Percentiles rank a stretch among this genome's conserved stretches.
These are phyloP conservation scores for Nycticryphes semicollaris DNA, from an alignment of 2,113 vertebrate genomes.

Conservation along the genomic window DNA sequence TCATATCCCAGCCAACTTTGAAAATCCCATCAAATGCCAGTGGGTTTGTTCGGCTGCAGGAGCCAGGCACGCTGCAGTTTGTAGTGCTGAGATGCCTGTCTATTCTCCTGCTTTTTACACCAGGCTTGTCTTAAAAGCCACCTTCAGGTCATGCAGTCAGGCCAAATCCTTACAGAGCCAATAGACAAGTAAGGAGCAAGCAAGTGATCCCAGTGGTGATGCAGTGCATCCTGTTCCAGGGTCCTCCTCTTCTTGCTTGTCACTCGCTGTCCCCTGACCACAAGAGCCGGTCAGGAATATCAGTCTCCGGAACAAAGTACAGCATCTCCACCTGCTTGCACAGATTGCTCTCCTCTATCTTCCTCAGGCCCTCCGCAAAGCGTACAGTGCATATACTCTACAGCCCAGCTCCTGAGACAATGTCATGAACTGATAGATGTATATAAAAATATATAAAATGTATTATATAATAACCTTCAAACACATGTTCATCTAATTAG, in stretches of 20 bases:
- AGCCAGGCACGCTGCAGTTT: background rate
- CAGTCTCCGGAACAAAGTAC: background rate
- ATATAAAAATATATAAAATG: too few relatives aligned
- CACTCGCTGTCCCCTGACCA: background rate
- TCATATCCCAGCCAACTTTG: background rate
- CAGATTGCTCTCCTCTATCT: background rate
- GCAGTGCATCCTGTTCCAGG: background rate
- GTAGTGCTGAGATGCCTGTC: background rate
- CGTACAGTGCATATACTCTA: background rate
- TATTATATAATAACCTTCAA: background rate
- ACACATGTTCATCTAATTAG: background rate
- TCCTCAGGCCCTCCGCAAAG: background rate
- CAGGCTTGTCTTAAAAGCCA: background rate
- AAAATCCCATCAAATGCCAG: background rate
- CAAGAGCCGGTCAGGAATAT: background rate
- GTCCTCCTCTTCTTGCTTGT: background rate
- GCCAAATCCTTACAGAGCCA: background rate
- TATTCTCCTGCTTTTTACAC: background rate
- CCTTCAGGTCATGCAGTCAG: background rate
- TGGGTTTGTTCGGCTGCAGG: background rate
- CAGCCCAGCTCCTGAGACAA: background rate
- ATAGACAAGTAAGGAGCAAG: background rate
- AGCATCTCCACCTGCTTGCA: background rate
- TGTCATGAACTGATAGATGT: background rate
- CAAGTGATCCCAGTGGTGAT: fast-evolving